Evolutionary conservation across 1,140 invertebrate genomes (phyloP).

Genomic region (Halesus radiatus): DNA sequence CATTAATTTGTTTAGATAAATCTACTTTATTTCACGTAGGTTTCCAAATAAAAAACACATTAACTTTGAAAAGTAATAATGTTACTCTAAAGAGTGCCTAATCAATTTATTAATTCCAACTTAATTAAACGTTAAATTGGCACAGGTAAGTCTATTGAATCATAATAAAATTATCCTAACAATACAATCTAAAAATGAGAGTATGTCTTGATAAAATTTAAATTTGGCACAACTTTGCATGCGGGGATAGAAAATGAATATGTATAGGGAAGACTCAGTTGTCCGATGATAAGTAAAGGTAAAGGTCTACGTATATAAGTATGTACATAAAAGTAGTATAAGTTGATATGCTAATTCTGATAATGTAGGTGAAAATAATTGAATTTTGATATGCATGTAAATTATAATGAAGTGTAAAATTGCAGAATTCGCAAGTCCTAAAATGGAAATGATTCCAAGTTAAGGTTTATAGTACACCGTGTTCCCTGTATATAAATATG

Average conservation of each 20-base stretch:
- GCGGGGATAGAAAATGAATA: constrained; percentile 6
- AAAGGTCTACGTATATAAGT: background rate
- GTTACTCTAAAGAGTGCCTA: background rate
- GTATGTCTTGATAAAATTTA: constrained; percentile 9
- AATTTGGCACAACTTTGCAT: constrained; percentile 38
- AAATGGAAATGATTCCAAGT: too few species aligned
- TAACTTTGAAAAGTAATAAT: background rate
- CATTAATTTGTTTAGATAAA: background rate
- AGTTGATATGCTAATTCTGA: constrained; percentile 12
- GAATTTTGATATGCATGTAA: constrained; percentile 36
- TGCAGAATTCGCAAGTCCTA: background rate
- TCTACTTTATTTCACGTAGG: background rate
- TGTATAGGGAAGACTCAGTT: constrained; percentile 8
- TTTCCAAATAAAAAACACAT: background rate
- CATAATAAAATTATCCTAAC: constrained; percentile 14
- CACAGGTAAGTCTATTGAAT: constrained; percentile 28
- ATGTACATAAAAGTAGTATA: background rate
- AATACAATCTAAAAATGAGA: constrained; percentile 20
- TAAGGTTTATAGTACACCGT: too few species aligned
- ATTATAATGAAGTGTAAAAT: constrained; percentile 5
- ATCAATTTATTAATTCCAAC: background rate
- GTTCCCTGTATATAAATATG: too few species aligned
- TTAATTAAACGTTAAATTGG: constrained; percentile 15
- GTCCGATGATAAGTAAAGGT: background rate
- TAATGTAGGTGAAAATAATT: constrained; percentile 29